Evolutionary conservation across 2,797 vertebrate genomes (phyloP).

Genomic region (Percopsis omiscomaycus): DNA sequence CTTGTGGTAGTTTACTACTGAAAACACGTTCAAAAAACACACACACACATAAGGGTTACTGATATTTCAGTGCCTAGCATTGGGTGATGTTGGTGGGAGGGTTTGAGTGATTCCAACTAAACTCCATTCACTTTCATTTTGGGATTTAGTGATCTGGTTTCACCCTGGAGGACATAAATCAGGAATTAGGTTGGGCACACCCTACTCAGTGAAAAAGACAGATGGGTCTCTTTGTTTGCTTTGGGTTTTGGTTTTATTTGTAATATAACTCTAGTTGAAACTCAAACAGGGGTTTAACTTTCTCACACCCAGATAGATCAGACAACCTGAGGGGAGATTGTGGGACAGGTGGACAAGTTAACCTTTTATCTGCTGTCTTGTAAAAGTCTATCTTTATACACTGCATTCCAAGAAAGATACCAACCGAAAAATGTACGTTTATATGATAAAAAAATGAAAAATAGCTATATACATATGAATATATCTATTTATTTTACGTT

Average conservation of each 20-base stretch:
- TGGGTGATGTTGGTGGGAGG: slow-evolving; percentile 9
- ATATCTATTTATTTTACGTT: slow-evolving; percentile 71
- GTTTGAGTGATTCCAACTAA: not conserved
- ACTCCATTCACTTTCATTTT: slow-evolving; percentile 26
- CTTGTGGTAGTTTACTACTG: slow-evolving; percentile 19
- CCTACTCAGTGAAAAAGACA: slow-evolving; percentile 43
- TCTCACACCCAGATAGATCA: slow-evolving; percentile 45
- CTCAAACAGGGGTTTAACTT: slow-evolving; percentile 43
- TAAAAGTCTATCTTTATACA: slow-evolving; percentile 51
- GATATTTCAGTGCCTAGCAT: not conserved
- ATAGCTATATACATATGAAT: slow-evolving; percentile 58
- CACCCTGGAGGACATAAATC: slow-evolving; percentile 49
- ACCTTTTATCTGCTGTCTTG: slow-evolving; percentile 68
- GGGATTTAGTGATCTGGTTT: slow-evolving; percentile 54
- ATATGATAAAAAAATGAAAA: slow-evolving; percentile 51
- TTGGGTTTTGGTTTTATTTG: slow-evolving; percentile 18
- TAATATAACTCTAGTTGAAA: slow-evolving; percentile 58
- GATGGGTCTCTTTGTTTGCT: not conserved
- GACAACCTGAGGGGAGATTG: slow-evolving; percentile 59
- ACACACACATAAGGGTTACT: slow-evolving; percentile 8
- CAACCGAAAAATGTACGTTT: slow-evolving; percentile 59
- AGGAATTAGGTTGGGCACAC: slow-evolving; percentile 24
- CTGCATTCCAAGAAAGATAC: slow-evolving; percentile 60
- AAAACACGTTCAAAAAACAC: slow-evolving; percentile 27
- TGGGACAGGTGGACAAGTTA: slow-evolving; percentile 77